These are phyloP conservation scores for Anthoscopus minutus DNA, from an alignment of 2,113 vertebrate genomes.

Conservation along the genomic window DNA sequence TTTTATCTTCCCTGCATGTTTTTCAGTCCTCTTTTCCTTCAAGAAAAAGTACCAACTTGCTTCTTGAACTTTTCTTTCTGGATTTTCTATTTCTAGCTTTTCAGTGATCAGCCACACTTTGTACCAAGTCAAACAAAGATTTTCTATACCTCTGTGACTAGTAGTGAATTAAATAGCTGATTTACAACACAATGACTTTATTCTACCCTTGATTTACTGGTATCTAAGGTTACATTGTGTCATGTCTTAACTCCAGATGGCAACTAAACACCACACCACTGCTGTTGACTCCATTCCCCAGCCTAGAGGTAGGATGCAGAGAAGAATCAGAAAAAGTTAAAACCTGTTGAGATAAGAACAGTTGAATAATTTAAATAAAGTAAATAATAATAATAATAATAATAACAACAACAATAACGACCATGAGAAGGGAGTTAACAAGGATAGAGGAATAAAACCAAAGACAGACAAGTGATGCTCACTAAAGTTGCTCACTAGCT, in stretches of 20 bases:
- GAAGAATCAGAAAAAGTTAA: background rate
- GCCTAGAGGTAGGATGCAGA: background rate
- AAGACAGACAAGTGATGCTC: background rate
- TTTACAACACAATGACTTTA: background rate
- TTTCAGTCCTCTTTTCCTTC: background rate
- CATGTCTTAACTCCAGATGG: background rate
- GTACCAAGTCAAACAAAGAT: background rate
- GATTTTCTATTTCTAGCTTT: background rate
- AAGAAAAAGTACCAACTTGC: background rate
- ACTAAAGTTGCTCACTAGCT: background rate
- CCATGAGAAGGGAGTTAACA: background rate
- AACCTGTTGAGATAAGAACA: background rate
- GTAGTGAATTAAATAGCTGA: background rate
- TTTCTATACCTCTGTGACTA: background rate
- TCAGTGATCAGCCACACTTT: background rate
- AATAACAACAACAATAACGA: background rate
- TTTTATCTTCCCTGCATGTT: background rate
- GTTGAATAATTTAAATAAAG: background rate
- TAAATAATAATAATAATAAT: background rate
- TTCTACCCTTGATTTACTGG: background rate
- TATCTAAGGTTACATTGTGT: background rate
- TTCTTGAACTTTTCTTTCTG: background rate
- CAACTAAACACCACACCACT: accelerated
- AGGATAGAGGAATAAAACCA: background rate
- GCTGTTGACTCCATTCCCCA: background rate